Evolutionary conservation across 2,888 invertebrate species (phyloP), one percentile per base, ranked within the genome.

Genomic region (Agrochola litura): DNA sequence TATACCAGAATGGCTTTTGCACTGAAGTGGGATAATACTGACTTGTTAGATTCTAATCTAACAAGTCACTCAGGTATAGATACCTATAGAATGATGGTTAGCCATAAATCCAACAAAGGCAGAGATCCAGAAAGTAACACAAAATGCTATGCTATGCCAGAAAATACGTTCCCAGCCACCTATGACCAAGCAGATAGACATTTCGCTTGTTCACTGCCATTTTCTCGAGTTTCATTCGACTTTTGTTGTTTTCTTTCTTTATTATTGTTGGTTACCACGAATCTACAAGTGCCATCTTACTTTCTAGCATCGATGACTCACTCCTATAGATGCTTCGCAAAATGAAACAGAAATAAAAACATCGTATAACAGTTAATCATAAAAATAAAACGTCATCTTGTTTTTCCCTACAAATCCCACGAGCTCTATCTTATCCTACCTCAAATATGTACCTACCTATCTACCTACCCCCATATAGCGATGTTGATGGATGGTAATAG

Each of bases 401-500:
- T 25, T 65, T 61, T 64, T n/a, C 22, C 6, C n/a, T 30, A 49
- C 19, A 49, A 58, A 72, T 54, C 46, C 41, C 14, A 66, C 10
- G 56, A 58, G 46, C 61, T 37, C 43, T n/a, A n/a, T 46, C 25
- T n/a, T 37, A 41, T n/a, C 56, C 60, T 63, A 6, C 54, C 41
- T 16, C 22, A 61, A 60, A 30, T 9, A 37, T 3, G 3, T 37
- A 30, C 10, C 10, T n/a, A 54, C 14, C 54, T 70, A 49, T 30
- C 67, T 67, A 58, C 37, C 60, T 52, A 68, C 58, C 37, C 60
- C 30, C n/a, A 56, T 49, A 74, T 16, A 74, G 49, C 68, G 19
- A 61, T 56, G 56, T 69, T 85, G 88, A 82, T 85, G 60, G 68
- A 81, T 81, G 87, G 69, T 78, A 76, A 85, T 81, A 46, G 73